Evolutionary conservation across 2,797 vertebrate genomes (phyloP).

Genomic region (Falco novaeseelandiae): DNA sequence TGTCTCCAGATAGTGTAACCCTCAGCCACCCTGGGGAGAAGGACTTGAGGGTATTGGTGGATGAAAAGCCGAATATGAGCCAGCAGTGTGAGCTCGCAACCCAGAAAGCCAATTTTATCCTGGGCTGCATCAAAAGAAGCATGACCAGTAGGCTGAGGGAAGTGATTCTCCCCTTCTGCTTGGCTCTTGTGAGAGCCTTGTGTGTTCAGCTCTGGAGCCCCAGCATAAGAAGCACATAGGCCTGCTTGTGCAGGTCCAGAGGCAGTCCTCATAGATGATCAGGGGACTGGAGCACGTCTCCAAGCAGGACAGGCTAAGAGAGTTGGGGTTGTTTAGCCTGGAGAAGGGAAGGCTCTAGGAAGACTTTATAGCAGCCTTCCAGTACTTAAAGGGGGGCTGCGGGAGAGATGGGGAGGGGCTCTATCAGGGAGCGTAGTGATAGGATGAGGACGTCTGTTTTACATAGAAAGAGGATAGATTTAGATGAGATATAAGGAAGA

Average conservation of each 20-base stretch:
- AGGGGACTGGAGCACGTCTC: neutral
- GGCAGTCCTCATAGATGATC: neutral
- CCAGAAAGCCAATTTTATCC: no score
- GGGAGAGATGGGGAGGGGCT: no score
- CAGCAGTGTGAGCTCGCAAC: no score
- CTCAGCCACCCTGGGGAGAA: rapidly evolving
- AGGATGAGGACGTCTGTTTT: no score
- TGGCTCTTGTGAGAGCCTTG: no score
- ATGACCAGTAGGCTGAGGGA: no score
- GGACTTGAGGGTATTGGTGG: neutral
- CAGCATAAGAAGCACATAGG: neutral
- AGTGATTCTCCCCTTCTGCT: no score
- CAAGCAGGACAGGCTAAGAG: neutral
- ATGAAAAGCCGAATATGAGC: no score
- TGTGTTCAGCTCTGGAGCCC: neutral
- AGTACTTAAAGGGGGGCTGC: neutral
- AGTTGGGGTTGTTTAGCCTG: neutral
- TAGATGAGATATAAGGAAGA: neutral
- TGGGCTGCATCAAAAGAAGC: no score
- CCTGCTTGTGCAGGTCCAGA: neutral
- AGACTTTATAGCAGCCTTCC: neutral
- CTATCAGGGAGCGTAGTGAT: no score
- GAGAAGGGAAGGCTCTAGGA: no score
- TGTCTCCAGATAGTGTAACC: neutral
- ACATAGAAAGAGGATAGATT: neutral